Percentiles rank a stretch among this genome's conserved stretches.
These are phyloP conservation scores for Liolophura sinensis DNA, from an alignment of 1,140 invertebrate species.

Conservation along the genomic window DNA sequence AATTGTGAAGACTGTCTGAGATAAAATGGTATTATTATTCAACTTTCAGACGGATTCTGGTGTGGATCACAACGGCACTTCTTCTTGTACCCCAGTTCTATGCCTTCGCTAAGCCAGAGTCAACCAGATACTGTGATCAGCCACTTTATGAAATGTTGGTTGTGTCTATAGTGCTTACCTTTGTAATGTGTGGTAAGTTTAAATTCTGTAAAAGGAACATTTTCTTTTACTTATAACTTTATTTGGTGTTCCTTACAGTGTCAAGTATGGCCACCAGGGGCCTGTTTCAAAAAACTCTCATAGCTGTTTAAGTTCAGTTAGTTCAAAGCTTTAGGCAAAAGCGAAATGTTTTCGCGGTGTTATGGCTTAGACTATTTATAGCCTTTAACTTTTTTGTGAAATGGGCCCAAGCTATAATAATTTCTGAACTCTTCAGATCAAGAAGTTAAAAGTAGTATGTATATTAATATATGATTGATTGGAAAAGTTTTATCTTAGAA, in stretches of 20 bases:
- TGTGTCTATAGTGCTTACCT: slow-evolving; percentile 38
- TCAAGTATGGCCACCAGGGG: too few species aligned
- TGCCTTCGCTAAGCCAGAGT: slow-evolving; percentile 27
- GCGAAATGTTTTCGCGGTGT: too few species aligned
- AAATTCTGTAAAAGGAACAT: background rate
- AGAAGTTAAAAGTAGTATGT: background rate
- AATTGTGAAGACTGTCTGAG: too few species aligned
- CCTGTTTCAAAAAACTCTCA: too few species aligned
- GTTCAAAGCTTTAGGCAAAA: too few species aligned
- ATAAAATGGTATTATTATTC: background rate
- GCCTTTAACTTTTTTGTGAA: too few species aligned
- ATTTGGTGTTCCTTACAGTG: background rate
- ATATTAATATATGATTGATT: background rate
- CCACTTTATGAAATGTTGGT: slow-evolving; percentile 40
- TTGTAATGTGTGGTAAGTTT: slow-evolving; percentile 36
- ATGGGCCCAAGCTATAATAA: too few species aligned
- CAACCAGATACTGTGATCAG: slow-evolving; percentile 33
- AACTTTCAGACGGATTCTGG: slow-evolving; percentile 31
- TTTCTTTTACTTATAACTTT: background rate
- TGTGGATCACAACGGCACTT: slow-evolving; percentile 20
- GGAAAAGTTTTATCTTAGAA: background rate
- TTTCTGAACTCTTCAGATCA: background rate
- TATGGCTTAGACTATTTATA: too few species aligned
- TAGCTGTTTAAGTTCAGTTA: too few species aligned
- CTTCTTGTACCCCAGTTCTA: slow-evolving; percentile 39